Evolutionary conservation across 1,140 invertebrate genomes (phyloP).

Genomic region (Dinoponera quadriceps): DNA sequence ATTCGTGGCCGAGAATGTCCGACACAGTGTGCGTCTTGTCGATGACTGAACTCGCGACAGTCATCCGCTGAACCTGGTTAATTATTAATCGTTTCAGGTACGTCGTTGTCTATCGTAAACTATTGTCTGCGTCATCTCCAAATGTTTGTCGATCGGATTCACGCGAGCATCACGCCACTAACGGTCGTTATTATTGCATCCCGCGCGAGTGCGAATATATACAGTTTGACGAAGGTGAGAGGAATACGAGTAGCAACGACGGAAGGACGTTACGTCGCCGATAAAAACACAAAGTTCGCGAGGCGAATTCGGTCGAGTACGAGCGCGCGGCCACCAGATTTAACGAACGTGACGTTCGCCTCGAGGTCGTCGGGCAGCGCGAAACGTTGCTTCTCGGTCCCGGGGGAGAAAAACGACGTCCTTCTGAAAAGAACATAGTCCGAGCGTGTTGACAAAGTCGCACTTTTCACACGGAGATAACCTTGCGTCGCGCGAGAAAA

Average conservation of each 20-base stretch:
- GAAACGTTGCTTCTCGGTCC: neutral
- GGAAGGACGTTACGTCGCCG: neutral
- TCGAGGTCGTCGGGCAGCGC: neutral
- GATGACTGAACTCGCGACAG: neutral
- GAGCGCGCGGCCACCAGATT: neutral
- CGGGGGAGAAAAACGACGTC: neutral
- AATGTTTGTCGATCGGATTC: slow-evolving; percentile 65
- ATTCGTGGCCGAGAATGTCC: too few species aligned
- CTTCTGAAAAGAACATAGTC: neutral
- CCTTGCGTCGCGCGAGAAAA: neutral
- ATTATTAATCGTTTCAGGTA: slow-evolving; percentile 56
- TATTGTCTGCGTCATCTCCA: slow-evolving; percentile 70
- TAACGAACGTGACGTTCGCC: neutral
- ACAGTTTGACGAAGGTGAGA: slow-evolving; percentile 39
- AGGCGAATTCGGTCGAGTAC: neutral
- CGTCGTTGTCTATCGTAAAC: slow-evolving; percentile 49
- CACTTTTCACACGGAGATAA: slow-evolving; percentile 19
- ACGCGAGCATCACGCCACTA: slow-evolving; percentile 16
- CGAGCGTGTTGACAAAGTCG: slow-evolving; percentile 13
- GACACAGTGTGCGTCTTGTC: neutral
- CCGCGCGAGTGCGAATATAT: slow-evolving; percentile 17
- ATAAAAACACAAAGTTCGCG: slow-evolving; percentile 7
- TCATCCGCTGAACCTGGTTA: slow-evolving; percentile 45
- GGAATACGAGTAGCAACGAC: neutral
- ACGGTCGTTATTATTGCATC: slow-evolving; percentile 40